Percentiles rank a stretch among this genome's conserved stretches.
These are phyloP conservation scores for Dermochelys coriacea DNA, from an alignment of 2,797 vertebrate genomes.

Conservation along the genomic window DNA sequence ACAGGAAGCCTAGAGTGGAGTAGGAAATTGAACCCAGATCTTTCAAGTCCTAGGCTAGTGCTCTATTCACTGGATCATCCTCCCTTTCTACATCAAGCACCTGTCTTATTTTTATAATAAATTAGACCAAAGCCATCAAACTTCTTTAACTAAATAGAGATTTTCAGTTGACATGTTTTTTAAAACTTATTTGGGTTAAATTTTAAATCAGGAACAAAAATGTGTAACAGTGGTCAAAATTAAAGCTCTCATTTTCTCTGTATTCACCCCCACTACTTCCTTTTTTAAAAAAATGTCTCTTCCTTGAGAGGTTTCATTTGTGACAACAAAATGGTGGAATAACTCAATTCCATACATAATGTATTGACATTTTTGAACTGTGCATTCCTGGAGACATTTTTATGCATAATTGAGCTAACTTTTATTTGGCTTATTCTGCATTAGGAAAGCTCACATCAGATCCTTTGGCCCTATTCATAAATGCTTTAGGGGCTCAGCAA, in stretches of 20 bases:
- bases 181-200: constrained; percentile 47
- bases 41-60: neutral
- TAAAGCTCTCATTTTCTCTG: constrained; percentile 3
- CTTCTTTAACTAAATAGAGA: neutral
- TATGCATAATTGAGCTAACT: constrained; percentile 78
- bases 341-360: constrained; percentile 73
- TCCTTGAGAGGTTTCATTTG: constrained; percentile 43
- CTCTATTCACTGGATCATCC: neutral
- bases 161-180: neutral
- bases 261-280: constrained; percentile 2
- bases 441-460: constrained; percentile 42
- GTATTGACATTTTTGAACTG: constrained; percentile 58
- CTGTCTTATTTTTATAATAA: neutral
- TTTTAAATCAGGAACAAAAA: constrained; percentile 45
- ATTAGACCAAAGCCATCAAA: neutral
- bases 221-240: constrained; percentile 18
- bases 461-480: constrained; percentile 57
- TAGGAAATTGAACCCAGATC: neutral
- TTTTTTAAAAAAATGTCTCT: neutral
- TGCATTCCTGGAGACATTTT: constrained; percentile 64
- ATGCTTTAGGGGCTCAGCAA: constrained; percentile 35
- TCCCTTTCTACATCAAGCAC: neutral
- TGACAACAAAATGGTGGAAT: constrained; percentile 26
- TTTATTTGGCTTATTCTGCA: constrained; percentile 66
- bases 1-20: neutral